Conservation (phyloP, 2,797 vertebrate genomes). For the Antennarius maculatus region DNA sequence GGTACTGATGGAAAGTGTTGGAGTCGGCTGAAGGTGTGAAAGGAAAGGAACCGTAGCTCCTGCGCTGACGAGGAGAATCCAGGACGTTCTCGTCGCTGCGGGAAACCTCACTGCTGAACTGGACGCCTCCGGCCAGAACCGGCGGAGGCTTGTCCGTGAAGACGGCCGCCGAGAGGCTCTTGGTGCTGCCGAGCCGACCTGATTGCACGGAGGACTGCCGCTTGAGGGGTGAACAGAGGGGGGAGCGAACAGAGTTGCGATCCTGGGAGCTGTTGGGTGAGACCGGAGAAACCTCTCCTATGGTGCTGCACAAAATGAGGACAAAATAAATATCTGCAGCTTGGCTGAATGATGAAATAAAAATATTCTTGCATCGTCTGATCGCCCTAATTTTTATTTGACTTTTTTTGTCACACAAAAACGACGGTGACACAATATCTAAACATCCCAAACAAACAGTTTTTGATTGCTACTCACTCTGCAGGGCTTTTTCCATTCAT, state of each 20-base stretch:
- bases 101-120: slow-evolving; percentile 95
- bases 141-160: slow-evolving; percentile 90
- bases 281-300: slow-evolving; percentile 82
- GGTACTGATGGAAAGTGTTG: slow-evolving; percentile 96
- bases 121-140: slow-evolving; percentile 86
- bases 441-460: not conserved
- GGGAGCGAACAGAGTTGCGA: slow-evolving; percentile 86
- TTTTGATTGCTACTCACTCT: slow-evolving; percentile 82
- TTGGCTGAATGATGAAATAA: not conserved
- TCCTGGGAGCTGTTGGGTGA: slow-evolving; percentile 89
- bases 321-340: not conserved
- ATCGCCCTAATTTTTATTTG: not conserved
- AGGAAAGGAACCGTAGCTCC: slow-evolving; percentile 96
- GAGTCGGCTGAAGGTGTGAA: slow-evolving; percentile 97
- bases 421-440: not conserved
- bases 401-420: not conserved
- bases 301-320: slow-evolving; percentile 68
- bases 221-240: slow-evolving; percentile 91
- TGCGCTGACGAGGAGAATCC: slow-evolving; percentile 94
- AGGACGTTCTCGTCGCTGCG: slow-evolving; percentile 95
- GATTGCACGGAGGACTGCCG: slow-evolving; percentile 94
- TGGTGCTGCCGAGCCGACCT: slow-evolving; percentile 92
- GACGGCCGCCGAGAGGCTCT: slow-evolving; percentile 94
- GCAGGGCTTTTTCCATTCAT: slow-evolving; percentile 80
- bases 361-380: not conserved